A percentile compares a stretch with the other conserved stretches of the same genome.
Evolutionary conservation across 2,888 invertebrate genomes (phyloP).

Genomic region (Parnassius orleans): DNA sequence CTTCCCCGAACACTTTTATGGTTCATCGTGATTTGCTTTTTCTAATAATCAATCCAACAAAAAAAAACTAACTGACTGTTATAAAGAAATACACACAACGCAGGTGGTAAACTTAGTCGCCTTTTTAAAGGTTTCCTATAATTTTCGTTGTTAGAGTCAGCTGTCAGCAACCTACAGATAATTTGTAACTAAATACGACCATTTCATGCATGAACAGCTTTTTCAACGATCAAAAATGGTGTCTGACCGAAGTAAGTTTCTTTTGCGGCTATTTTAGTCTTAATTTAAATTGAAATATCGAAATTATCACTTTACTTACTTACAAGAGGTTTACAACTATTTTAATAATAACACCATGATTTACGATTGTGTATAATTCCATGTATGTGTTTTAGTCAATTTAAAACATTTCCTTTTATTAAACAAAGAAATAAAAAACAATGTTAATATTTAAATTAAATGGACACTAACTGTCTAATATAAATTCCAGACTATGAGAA

Average conservation of each 20-base stretch:
- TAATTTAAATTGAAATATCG: background rate
- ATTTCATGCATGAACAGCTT: slow-evolving; percentile 2
- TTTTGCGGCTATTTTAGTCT: background rate
- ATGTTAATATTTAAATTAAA: slow-evolving; percentile 3
- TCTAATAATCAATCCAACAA: no score
- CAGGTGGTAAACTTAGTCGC: background rate
- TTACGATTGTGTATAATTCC: no score
- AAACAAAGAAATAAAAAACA: no score
- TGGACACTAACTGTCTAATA: slow-evolving; percentile 23
- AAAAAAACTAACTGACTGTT: no score
- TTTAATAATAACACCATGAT: no score
- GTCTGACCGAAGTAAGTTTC: background rate
- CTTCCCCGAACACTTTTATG: no score
- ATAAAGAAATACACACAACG: background rate
- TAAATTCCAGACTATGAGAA: slow-evolving; percentile 31
- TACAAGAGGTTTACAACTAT: no score
- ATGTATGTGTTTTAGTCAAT: no score
- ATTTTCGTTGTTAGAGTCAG: background rate
- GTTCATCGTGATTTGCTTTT: no score
- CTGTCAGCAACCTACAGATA: slow-evolving; percentile 1
- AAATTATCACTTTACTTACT: no score
- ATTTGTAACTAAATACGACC: slow-evolving; percentile 10
- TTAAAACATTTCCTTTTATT: no score
- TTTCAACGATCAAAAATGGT: slow-evolving; percentile 1
- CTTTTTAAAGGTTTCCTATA: background rate